Evolutionary conservation across 2,797 vertebrate genomes (phyloP).

Genomic region (Columba guinea): DNA sequence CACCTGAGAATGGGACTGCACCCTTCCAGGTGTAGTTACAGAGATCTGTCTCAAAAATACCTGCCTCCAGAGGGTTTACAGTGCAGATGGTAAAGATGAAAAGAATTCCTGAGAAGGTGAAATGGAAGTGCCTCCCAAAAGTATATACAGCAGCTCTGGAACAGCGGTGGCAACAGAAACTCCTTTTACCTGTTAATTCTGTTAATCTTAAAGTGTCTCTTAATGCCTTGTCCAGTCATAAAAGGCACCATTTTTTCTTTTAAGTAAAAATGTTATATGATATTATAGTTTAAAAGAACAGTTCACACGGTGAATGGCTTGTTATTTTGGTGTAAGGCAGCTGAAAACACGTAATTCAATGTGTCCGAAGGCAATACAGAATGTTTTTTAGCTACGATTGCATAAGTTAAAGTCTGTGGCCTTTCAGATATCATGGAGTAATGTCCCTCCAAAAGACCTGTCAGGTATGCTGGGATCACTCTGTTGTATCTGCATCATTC

Average conservation of each 20-base stretch:
- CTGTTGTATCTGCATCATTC: neutral
- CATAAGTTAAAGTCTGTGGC: neutral
- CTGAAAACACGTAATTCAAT: neutral
- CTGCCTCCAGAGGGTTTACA: neutral
- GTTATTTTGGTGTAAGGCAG: neutral
- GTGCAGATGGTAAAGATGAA: neutral
- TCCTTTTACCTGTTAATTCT: neutral
- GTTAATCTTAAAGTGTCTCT: neutral
- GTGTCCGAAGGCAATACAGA: neutral
- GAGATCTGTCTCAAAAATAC: neutral
- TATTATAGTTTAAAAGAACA: neutral
- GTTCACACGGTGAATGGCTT: neutral
- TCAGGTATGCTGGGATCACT: neutral
- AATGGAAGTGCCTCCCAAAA: neutral
- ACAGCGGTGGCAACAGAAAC: neutral
- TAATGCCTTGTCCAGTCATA: neutral
- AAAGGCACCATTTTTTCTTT: neutral
- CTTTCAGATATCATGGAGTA: neutral
- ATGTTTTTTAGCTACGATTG: neutral
- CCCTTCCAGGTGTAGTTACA: neutral
- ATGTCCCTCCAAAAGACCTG: neutral
- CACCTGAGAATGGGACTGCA: neutral
- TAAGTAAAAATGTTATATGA: neutral
- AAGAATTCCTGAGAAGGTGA: neutral
- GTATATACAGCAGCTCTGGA: neutral